Base-by-base conservation (phyloP, 2,888 invertebrate species). In the Heliconius ismenius region DNA sequence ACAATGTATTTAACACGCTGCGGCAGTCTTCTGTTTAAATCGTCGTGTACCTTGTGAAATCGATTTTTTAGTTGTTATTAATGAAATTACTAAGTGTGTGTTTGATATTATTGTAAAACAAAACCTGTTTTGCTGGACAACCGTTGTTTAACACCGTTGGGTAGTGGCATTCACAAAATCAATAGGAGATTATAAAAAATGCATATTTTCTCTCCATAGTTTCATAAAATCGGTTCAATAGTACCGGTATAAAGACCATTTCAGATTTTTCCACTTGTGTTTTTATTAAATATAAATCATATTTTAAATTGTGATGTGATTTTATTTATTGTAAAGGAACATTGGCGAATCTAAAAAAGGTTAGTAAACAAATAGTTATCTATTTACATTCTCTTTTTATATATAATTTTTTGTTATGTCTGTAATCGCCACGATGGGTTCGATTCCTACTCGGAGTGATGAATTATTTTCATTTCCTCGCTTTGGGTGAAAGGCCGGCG, bases 41-140 rank as follows among this genome's bases (percentile, higher is more conserved):
- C 91, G 91, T 91, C 91, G 90, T 90, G 90, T 89, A 89, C 90
- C 87, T 88, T 91, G 92, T 92, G 89, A 86, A 86, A 93, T 93
- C 93, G 93, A 93, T 93, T 93, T 93, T 49, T 93, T 92, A 92
- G 91, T 90, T 92, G 92, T 92, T 93, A 93, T 93, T 93, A 93
- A 92, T 93, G 92, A 93, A 93, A 93, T 93, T 91, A 92, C 89
- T 84, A 87, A 91, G 89, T 89, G 92, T 86, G 90, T 87, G 88
- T 88, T 89, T 92, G 89, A 90, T 91, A 90, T 88, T 88, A 86
- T 88, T 87, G 86, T 85, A 83, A 86, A 86, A 84, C 85, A 85
- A 85, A 89, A 88, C 86, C 86, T 83, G 87, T 86, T 88, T 79
- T 81, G 80, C 82, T 85, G 81, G 81, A 86, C 84, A 85, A 83